phyloP scores from a whole-genome alignment of 2,888 invertebrate species.

The Papilio gigon region DNA sequence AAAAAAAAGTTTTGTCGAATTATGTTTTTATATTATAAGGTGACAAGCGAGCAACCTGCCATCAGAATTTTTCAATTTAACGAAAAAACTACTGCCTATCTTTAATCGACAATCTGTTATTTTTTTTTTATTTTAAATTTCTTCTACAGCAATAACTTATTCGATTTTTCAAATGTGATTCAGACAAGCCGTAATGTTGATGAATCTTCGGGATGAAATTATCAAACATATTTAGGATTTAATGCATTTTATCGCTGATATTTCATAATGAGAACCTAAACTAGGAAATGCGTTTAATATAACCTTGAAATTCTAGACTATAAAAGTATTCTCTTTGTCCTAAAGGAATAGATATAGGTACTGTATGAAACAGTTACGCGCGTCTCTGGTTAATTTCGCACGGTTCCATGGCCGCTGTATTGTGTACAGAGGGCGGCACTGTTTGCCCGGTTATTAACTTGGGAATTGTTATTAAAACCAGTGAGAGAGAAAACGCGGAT shows the following conservation, averaged over 20 bases:
- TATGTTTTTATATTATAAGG: too few relatives aligned
- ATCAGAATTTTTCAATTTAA: too few relatives aligned
- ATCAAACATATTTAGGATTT: neutral
- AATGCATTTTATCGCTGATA: neutral
- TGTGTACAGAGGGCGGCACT: conserved; percentile 57
- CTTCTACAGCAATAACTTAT: too few relatives aligned
- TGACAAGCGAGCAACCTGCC: too few relatives aligned
- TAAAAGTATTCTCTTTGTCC: conserved; percentile 22
- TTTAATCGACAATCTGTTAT: too few relatives aligned
- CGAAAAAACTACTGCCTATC: too few relatives aligned
- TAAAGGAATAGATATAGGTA: conserved; percentile 6
- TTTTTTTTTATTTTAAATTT: too few relatives aligned
- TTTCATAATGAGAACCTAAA: neutral
- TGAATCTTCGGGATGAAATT: too few relatives aligned
- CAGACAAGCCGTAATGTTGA: too few relatives aligned
- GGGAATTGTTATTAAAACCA: conserved; percentile 69
- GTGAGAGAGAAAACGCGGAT: conserved; percentile 47
- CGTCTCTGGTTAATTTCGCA: conserved; percentile 60
- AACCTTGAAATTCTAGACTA: conserved; percentile 13
- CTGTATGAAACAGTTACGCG: conserved; percentile 34
- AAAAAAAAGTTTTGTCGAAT: too few relatives aligned
- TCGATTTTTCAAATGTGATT: too few relatives aligned
- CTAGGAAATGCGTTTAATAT: neutral
- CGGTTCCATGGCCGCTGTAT: conserved; percentile 56
- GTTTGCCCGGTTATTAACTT: conserved; percentile 67